Conservation (phyloP, 2,888 invertebrate genomes). For the Pristionchus fissidentatus region DNA sequence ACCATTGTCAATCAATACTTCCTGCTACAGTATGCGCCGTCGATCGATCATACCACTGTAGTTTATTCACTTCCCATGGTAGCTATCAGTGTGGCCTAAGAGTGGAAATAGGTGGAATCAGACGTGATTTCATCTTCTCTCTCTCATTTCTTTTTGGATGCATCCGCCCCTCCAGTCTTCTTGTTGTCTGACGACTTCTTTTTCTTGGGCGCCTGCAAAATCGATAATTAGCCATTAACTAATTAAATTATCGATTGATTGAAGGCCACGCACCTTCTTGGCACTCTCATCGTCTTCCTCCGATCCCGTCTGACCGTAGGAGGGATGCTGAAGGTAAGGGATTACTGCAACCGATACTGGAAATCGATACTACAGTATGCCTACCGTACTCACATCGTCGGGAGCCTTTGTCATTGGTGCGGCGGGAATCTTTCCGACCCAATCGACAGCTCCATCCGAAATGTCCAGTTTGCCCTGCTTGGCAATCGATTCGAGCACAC, state of each 20-base stretch:
- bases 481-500: not conserved
- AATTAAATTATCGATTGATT: not conserved
- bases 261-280: slow-evolving; percentile 5
- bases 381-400: not conserved
- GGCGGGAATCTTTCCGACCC: slow-evolving; percentile 26
- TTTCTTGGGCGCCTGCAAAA: no score
- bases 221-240: no score
- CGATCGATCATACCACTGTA: slow-evolving; percentile 35
- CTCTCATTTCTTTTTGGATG: not conserved
- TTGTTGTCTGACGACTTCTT: not conserved
- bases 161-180: slow-evolving; percentile 9
- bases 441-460: slow-evolving; percentile 15
- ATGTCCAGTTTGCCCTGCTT: slow-evolving; percentile 11
- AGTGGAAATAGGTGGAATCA: slow-evolving; percentile 17
- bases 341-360: not conserved
- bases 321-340: not conserved
- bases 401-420: not conserved
- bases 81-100: not conserved
- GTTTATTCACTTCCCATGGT: slow-evolving; percentile 27
- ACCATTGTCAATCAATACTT: no score
- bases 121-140: not conserved
- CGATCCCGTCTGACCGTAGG: not conserved
- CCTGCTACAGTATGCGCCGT: no score
- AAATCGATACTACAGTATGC: not conserved
- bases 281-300: slow-evolving; percentile 10